Evolutionary conservation across 2,113 vertebrate genomes (phyloP).

Genomic region (human (Homo sapiens)): DNA sequence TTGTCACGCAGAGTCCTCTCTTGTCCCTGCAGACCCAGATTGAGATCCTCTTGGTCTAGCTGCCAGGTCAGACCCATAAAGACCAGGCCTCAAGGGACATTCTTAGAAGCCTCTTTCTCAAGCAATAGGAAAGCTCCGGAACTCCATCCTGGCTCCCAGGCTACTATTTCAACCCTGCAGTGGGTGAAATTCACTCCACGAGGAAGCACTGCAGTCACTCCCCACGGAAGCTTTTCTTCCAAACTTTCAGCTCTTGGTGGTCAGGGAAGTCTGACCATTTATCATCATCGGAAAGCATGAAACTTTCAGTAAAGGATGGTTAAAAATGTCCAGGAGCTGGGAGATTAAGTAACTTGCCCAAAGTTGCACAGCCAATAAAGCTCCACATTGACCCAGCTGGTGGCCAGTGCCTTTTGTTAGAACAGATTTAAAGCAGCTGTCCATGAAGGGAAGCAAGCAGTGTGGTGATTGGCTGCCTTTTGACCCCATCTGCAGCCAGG

Average conservation of each 20-base stretch:
- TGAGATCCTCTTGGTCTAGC: not conserved
- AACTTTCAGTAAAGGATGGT: not conserved
- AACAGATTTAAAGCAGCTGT: not conserved
- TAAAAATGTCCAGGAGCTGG: slow-evolving; percentile 13
- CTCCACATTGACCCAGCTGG: not conserved
- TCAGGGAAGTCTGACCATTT: not conserved
- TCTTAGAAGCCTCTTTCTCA: not conserved
- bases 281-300: not conserved
- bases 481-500: not conserved
- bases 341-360: not conserved
- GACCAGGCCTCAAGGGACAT: not conserved
- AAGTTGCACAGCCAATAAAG: not conserved
- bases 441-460: not conserved
- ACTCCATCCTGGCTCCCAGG: too few species aligned
- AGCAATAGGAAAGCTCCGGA: not conserved
- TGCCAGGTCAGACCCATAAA: not conserved
- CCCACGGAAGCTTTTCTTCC: not conserved
- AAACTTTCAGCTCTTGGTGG: not conserved
- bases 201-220: not conserved
- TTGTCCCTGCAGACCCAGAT: not conserved
- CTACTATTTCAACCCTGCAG: fast-evolving
- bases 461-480: not conserved
- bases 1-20: not conserved
- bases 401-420: not conserved
- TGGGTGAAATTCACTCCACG: not conserved